These are phyloP conservation scores for Quadroppia sp. DNA, from an alignment of 2,888 invertebrate species.

Conservation along the genomic window DNA sequence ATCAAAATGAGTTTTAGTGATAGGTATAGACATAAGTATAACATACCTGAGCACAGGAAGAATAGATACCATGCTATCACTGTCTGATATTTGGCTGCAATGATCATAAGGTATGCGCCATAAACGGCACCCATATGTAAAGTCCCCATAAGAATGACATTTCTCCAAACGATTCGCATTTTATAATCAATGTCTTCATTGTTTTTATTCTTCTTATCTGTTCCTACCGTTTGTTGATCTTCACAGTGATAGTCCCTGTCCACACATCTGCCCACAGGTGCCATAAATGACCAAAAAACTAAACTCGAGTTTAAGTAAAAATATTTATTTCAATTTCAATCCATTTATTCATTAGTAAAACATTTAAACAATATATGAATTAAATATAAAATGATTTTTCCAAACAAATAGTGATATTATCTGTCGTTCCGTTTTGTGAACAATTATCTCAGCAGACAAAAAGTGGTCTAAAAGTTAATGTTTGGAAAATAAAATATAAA, in stretches of 20 bases:
- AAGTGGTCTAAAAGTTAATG: no score
- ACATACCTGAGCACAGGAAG: slow-evolving; percentile 10
- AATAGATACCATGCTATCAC: slow-evolving; percentile 9
- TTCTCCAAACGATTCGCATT: neutral
- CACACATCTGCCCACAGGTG: neutral
- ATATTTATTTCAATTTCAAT: no score
- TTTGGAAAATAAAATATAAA: no score
- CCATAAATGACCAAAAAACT: neutral
- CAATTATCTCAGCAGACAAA: no score
- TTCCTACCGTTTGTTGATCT: neutral
- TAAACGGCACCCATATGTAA: slow-evolving; percentile 9
- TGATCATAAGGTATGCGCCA: slow-evolving; percentile 21
- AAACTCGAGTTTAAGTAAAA: no score
- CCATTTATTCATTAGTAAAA: no score
- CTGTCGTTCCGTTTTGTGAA: no score
- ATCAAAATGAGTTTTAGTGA: no score
- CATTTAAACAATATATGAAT: no score
- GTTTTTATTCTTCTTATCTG: neutral
- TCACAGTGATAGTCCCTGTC: neutral
- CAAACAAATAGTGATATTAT: no score
- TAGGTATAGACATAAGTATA: no score
- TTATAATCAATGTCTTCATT: neutral
- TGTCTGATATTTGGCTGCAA: slow-evolving; percentile 17
- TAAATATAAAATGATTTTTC: no score
- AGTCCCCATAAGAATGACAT: neutral